These are phyloP conservation scores for Crocodylus rhombifer DNA, from an alignment of 2,797 vertebrate genomes.

Conservation along the genomic window DNA sequence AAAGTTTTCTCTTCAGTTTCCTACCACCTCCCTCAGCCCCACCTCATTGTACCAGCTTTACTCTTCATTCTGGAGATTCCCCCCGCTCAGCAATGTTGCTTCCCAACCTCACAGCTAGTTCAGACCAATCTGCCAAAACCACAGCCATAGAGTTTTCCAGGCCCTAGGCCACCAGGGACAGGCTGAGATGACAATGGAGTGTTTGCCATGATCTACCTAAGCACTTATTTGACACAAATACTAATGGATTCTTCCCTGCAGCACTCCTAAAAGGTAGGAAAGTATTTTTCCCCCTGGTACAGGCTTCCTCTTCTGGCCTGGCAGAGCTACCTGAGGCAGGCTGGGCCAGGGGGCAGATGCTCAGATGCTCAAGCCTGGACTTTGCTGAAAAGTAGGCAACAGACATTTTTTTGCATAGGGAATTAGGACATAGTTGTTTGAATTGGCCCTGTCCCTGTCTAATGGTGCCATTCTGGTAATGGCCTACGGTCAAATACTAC, in stretches of 20 bases:
- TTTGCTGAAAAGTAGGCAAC: not conserved
- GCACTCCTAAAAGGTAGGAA: not conserved
- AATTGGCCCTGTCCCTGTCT: not conserved
- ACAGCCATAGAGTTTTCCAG: not conserved
- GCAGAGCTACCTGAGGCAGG: not conserved
- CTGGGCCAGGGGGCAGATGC: rapidly evolving
- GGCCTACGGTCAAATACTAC: not conserved
- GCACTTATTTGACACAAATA: not conserved
- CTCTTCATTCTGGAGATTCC: not conserved
- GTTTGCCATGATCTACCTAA: not conserved
- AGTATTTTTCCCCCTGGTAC: not conserved
- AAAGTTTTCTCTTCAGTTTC: too few species aligned
- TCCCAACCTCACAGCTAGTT: not conserved
- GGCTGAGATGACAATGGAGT: not conserved
- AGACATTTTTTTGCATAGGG: not conserved
- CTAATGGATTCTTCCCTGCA: not conserved
- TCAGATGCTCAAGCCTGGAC: not conserved
- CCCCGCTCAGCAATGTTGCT: rapidly evolving
- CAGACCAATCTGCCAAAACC: not conserved
- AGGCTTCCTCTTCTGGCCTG: not conserved
- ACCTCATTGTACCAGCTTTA: not conserved
- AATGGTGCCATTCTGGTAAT: not conserved
- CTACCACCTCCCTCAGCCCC: not conserved
- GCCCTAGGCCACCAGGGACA: rapidly evolving
- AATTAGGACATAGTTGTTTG: constrained; percentile 6